Evolutionary conservation across 2,797 vertebrate genomes (phyloP), one percentile per base, ranked within the genome.

Genomic region (Gephyroberyx darwinii): DNA sequence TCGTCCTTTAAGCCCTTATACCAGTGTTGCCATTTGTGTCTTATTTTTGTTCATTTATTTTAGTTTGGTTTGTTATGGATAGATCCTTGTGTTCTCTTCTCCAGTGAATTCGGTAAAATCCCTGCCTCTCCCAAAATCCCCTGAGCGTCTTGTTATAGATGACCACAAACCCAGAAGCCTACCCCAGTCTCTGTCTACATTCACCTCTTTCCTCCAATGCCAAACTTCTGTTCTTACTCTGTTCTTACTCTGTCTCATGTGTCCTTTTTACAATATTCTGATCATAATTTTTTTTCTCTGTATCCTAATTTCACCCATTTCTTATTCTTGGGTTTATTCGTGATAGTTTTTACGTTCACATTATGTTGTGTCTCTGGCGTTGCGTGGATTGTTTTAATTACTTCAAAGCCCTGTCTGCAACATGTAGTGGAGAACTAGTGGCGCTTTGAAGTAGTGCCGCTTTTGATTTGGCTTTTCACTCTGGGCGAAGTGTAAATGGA

Each of bases 151-250:
- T 89, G 66, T 86, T 78, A 60, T 83, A 64, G 82, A 86, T 82
- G 76, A 89, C 81, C 89, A 90, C 92, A 92, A 92, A 92, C 89
- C 86, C 86, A 88, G 85, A 81, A 85, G 82, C 81, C 60, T 78
- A 39, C 58, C 84, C 66, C 62, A 62, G 77, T 86, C 64, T 83
- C 78, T 84, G 71, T 88, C 81, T 77, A 65, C 88, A 77, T 89
- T 92, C 89, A 88, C 84, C 86, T 87, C 80, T 83, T 84, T 90
- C 75, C 77, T 82, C 74, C 74, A 39, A 65, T 79, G 60, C 66
- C 74, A 77, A 71, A 77, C 35, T 54, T 81, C 79, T 80, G 60
- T 80, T 77, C 72, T 68, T 47, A 50, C 69, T 81, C 79, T 80
- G 60, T 80, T 77, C 72, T 68, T 47, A 50, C 69, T 70, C 65